Conservation (phyloP, 2,113 vertebrate species). For the Atlantisia rogersi region DNA sequence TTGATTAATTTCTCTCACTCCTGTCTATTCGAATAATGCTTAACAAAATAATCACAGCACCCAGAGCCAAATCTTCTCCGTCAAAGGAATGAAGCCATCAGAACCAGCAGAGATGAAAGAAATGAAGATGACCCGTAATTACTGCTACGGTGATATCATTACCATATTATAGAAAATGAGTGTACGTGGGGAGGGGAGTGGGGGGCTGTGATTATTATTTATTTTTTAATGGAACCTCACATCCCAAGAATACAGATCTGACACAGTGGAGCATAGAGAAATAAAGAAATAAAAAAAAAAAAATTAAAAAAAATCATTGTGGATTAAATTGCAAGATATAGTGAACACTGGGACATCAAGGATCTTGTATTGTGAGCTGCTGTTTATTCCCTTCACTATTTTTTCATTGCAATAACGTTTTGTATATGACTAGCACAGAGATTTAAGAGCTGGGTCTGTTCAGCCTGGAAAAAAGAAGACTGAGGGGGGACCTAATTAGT, state of each 20-base stretch:
- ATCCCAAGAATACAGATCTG: slow-evolving; percentile 76
- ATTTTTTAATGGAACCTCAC: slow-evolving; percentile 78
- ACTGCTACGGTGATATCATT: slow-evolving; percentile 83
- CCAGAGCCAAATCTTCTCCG: slow-evolving; percentile 79
- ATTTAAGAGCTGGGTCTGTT: slow-evolving; percentile 37
- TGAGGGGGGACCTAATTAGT: no score
- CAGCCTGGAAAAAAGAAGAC: no score
- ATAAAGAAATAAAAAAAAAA: slow-evolving; percentile 51
- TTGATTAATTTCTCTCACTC: slow-evolving; percentile 95
- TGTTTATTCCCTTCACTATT: slow-evolving; percentile 42
- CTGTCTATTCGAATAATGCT: slow-evolving; percentile 95
- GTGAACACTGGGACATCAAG: slow-evolving; percentile 20
- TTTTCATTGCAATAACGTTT: slow-evolving; percentile 45
- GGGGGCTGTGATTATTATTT: slow-evolving; percentile 76
- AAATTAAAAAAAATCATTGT: slow-evolving; percentile 10
- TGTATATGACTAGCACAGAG: slow-evolving; percentile 22
- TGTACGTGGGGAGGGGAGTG: slow-evolving; percentile 24
- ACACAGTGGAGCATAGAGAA: slow-evolving; percentile 54
- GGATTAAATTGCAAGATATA: slow-evolving; percentile 63
- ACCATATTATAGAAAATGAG: slow-evolving; percentile 85
- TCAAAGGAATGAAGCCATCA: slow-evolving; percentile 89
- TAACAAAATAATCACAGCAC: slow-evolving; percentile 93
- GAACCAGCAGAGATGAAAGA: slow-evolving; percentile 88
- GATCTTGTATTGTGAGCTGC: slow-evolving; percentile 21
- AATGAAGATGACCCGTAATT: slow-evolving; percentile 89